Base-by-base conservation (phyloP, 2,113 vertebrate genomes). In the Myotis lucifugus region DNA sequence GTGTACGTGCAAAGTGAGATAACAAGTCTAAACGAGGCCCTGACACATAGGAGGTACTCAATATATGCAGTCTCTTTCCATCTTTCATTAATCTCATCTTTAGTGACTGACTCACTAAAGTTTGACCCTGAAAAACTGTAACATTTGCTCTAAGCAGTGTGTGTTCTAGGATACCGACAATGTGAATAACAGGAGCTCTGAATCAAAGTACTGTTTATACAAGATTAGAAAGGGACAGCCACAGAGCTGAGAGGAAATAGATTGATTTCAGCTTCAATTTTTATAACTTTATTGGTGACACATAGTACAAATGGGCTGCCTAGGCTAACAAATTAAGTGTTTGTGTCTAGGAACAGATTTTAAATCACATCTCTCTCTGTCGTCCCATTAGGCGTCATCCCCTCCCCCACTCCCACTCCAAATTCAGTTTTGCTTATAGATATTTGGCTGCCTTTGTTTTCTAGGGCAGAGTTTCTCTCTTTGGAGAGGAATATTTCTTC, bases 181-280 rank as follows among this genome's bases (percentile, higher is more conserved):
- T 72, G 50, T 27, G 19, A 94, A 61, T 91, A 74, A 84, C 25
- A 92, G 25, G 27, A 89, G 21, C 23, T 82, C 56, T 61, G 85
- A 83, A 59, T 92, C 90, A 93, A 93, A 79, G 67, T 13, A 74
- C 32, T 66, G 29, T 70, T 48, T 94, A 77, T 8, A 78, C n/a
- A 64, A 90, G 88, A 94, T 93, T 88, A 95, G 78, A 64, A 88
- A 85, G 72, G 37, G 29, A 81, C 56, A 79, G 54, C 37, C 15
- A 88, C n/a, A 42, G 87, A 82, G 61, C 48, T 70, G 34, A 83
- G 73, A 93, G 67, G n/a, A 93, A 91, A 84, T 74, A 91, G 91
- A 96, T 93, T 90, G 82, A 96, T 96, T 96, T 96, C 81, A 92
- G 32, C 27, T 92, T 96, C 83, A 85, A 46, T 92, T 91, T 96